Evolutionary conservation across 2,113 vertebrate genomes (phyloP).

Genomic region (Poicephalus gulielmi): DNA sequence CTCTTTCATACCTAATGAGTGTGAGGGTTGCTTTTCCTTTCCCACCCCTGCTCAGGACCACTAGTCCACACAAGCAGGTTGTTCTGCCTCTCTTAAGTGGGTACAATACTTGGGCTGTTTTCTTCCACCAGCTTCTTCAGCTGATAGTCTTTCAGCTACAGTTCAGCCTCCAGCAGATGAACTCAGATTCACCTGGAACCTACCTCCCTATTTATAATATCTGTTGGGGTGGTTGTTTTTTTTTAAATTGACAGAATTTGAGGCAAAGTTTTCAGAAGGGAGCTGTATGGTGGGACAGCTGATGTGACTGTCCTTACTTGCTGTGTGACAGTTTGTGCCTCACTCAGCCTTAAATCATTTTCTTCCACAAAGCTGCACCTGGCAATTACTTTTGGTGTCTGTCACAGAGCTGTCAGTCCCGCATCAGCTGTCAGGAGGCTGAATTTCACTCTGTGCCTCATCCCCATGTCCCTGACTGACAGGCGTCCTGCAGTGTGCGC

Average conservation of each 20-base stretch:
- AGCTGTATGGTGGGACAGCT: background rate
- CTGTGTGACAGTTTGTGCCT: background rate
- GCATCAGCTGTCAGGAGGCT: slow-evolving; percentile 39
- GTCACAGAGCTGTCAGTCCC: slow-evolving; percentile 28
- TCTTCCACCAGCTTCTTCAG: background rate
- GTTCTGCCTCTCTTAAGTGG: background rate
- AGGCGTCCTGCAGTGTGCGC: background rate
- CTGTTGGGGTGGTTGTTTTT: background rate
- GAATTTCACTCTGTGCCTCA: slow-evolving; percentile 36
- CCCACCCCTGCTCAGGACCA: accelerated
- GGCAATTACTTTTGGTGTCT: slow-evolving; percentile 50
- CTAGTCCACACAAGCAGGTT: background rate
- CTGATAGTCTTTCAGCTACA: background rate
- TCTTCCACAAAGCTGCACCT: slow-evolving; percentile 40
- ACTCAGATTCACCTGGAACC: background rate
- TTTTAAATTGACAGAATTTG: background rate
- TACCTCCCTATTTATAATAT: background rate
- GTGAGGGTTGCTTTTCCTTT: background rate
- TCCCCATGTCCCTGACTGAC: slow-evolving; percentile 6
- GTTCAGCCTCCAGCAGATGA: background rate
- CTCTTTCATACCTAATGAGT: background rate
- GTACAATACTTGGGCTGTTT: background rate
- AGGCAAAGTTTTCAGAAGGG: background rate
- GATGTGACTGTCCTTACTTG: background rate
- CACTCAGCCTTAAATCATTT: background rate